Conservation (phyloP, 2,797 vertebrate species). For the Amblyraja radiata region DNA sequence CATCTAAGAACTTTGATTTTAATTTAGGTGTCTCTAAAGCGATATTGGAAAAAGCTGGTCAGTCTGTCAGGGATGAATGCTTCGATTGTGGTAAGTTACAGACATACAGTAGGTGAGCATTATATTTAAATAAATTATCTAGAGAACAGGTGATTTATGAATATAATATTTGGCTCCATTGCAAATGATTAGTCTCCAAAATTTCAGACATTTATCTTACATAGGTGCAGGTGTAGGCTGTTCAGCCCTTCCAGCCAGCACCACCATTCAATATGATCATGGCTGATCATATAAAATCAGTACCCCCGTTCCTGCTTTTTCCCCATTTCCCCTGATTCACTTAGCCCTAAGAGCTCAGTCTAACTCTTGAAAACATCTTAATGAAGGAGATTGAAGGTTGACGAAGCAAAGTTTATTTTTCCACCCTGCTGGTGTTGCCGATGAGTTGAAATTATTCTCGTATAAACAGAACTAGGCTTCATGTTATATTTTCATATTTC, state of each 20-base stretch:
- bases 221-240: too few relatives aligned
- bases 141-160: not conserved
- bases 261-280: too few relatives aligned
- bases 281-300: too few relatives aligned
- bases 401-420: not conserved
- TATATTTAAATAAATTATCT: not conserved
- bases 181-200: not conserved
- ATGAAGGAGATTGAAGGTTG: not conserved
- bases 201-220: not conserved
- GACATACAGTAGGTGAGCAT: not conserved
- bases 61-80: conserved; percentile 46
- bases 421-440: too few relatives aligned
- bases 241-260: too few relatives aligned
- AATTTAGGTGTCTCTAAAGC: conserved; percentile 50
- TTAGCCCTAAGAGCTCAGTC: too few relatives aligned
- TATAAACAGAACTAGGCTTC: too few relatives aligned
- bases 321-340: too few relatives aligned
- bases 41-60: conserved; percentile 49
- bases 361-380: too few relatives aligned
- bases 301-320: too few relatives aligned
- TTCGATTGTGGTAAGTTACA: conserved; percentile 44
- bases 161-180: not conserved
- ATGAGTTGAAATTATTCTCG: too few relatives aligned
- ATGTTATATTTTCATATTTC: too few relatives aligned
- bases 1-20: not conserved